A percentile compares a stretch with the other conserved stretches of the same genome.
Evolutionary conservation across 2,888 invertebrate genomes (phyloP).

Genomic region (Ernsta delagoae): DNA sequence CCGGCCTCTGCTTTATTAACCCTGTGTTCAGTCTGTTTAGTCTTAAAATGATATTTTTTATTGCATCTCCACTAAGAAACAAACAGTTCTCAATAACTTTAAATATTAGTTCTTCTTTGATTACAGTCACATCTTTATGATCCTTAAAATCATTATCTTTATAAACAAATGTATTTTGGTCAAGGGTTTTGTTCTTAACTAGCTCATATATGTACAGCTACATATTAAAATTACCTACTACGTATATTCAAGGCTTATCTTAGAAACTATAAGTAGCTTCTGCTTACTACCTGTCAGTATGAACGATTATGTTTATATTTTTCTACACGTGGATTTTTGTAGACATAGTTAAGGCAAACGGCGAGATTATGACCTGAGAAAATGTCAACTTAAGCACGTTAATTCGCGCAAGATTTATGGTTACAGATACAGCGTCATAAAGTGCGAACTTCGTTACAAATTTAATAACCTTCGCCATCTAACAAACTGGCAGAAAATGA

Average conservation of each 20-base stretch:
- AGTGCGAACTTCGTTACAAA: not conserved
- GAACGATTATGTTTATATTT: conserved; percentile 2
- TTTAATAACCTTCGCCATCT: not conserved
- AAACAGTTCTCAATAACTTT: conserved; percentile 30
- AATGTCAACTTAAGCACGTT: not conserved
- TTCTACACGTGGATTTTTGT: conserved; percentile 6
- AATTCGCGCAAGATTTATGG: not conserved
- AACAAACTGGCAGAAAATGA: not conserved
- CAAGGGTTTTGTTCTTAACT: conserved; percentile 21
- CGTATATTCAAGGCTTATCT: not conserved
- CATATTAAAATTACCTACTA: not conserved
- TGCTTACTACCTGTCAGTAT: conserved; percentile 4
- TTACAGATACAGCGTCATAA: not conserved
- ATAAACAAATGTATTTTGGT: conserved; percentile 20
- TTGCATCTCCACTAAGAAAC: conserved; percentile 26
- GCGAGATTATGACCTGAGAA: not conserved
- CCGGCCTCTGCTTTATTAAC: conserved; percentile 48
- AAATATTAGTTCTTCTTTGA: conserved; percentile 27
- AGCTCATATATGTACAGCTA: not conserved
- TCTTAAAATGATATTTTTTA: conserved; percentile 32
- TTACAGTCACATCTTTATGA: conserved; percentile 7
- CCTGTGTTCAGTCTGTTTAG: conserved; percentile 36
- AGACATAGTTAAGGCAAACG: not conserved
- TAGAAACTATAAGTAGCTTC: not conserved
- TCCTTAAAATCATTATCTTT: conserved; percentile 1